Evolutionary conservation across 2,797 vertebrate genomes (phyloP), one percentile per base, ranked within the genome.

Genomic region (Tokudaia tokunoshimensis): DNA sequence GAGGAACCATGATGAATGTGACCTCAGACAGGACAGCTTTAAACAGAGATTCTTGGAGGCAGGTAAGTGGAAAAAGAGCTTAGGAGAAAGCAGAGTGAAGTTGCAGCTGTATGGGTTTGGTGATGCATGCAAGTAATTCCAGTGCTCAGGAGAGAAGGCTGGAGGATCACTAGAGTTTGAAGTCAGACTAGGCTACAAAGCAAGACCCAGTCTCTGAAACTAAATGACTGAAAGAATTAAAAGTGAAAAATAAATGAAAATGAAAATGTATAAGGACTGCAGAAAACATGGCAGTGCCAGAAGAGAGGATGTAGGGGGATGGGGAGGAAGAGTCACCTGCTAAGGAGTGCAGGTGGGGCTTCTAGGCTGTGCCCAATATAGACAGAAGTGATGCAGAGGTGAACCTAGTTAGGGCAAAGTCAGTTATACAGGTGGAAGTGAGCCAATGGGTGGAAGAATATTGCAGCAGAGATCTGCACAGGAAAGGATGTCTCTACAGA

Each of bases 1-100:
- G 47, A 41, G 15, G 61, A 92, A 72, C 41, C n/a, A 94, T 90
- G 92, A 96, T 65, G n/a, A 70, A 94, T 91, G 79, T 96, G 50
- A 57, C 85, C 74, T 83, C 37, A 57, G 31, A 75, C 3, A 59
- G 2, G 67, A 37, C 57, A 76, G 22, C 4, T 44, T 47, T 87
- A 92, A 65, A 65, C 29, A 47, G 52, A 72, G 22, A 47, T 15
- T 11, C 44, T 47, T 57, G 34, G 50, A 47, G 13, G 22, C 1
- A 65, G 84, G 34, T 70, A 81, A 24, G 3, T 15, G 7, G 14
- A 65, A 89, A 57, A 20, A 11, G 34, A 75, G 52, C 29, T 4
- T 6, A 74, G 47, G 61, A 59, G 76, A 91, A 50, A 7, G 29
- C 91, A 14, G 15, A 29, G 5, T 31, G 22, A 75, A 57, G 67